Evolutionary conservation across 1,140 invertebrate genomes (phyloP), one percentile per base, ranked within the genome.

Genomic region (Portunus trituberculatus): DNA sequence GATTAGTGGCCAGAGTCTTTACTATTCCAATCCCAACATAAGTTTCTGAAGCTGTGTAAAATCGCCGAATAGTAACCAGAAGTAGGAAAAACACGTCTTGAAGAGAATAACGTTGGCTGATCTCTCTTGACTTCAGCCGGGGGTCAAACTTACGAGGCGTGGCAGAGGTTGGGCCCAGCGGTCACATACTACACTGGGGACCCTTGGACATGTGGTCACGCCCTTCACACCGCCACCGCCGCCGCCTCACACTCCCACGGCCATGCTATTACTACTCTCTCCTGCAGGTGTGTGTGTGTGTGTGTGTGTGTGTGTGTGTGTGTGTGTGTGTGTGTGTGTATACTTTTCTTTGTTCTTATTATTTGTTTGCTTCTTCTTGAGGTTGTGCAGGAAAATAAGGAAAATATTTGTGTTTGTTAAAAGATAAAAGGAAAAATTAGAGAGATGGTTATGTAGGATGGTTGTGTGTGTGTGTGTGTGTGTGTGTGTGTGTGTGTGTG

Each of bases 151-250:
- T 89, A 93, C 39, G 94, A 95, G 46, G n/a, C 84, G 12, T 95
- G 94, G 94, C 94, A 95, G 46, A 39, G 46, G 20, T 45, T 95
- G 31, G 91, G 84, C 48, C 67, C 31, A 0, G 31, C 46, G 39
- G 91, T 95, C 6, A 95, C 91, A 31, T 92, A 67, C 25, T 88
- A 92, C 84, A 93, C 94, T 6, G 94, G 94, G 39, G 94, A 95
- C 90, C 94, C 91, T 20, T 95, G 94, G 94, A 84, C 83, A 0
- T 39, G 86, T 4, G 29, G 29, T 7, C 94, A 93, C 39, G 31
- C 32, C 20, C 31, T 95, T 0, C 29, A 95, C 52, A 32, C 28
- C 20, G 88, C 90, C 91, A 48, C 48, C 3, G 91, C 88, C 10
- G 94, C 91, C 28, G 29, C 76, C 31, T 76, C 31, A 20, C 94